Conservation (phyloP, 2,797 vertebrate species). For the Melanotaenia nigrans region DNA sequence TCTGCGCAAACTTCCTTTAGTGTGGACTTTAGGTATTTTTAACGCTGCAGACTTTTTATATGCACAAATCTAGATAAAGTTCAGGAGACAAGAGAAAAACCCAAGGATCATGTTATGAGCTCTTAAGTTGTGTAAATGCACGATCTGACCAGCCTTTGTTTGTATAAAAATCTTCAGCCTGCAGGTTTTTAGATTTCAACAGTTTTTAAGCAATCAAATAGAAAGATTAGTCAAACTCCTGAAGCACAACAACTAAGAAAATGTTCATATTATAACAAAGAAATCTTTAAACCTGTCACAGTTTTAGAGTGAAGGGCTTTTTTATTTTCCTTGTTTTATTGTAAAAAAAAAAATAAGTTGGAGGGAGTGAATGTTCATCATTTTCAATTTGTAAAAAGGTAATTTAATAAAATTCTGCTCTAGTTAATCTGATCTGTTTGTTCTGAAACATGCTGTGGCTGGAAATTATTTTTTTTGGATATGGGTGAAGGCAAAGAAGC, state of each 20-base stretch:
- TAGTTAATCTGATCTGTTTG: constrained; percentile 15
- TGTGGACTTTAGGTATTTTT: too few species aligned
- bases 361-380: neutral
- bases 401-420: neutral
- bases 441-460: constrained; percentile 34
- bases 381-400: neutral
- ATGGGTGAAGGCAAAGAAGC: constrained; percentile 37
- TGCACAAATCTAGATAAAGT: too few species aligned
- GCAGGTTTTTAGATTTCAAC: neutral
- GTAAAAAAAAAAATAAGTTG: neutral
- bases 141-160: too few species aligned
- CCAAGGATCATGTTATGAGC: too few species aligned
- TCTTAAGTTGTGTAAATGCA: too few species aligned
- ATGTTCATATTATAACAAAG: neutral
- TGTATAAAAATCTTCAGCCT: too few species aligned
- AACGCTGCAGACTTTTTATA: too few species aligned
- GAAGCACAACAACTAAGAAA: neutral
- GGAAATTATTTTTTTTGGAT: constrained; percentile 44
- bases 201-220: neutral
- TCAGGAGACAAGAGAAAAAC: too few species aligned
- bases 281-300: neutral
- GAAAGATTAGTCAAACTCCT: neutral
- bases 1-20: too few species aligned
- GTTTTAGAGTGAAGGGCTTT: neutral
- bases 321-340: neutral